phyloP scores from a whole-genome alignment of 2,888 invertebrate species.

The Synergus gifuensis region DNA sequence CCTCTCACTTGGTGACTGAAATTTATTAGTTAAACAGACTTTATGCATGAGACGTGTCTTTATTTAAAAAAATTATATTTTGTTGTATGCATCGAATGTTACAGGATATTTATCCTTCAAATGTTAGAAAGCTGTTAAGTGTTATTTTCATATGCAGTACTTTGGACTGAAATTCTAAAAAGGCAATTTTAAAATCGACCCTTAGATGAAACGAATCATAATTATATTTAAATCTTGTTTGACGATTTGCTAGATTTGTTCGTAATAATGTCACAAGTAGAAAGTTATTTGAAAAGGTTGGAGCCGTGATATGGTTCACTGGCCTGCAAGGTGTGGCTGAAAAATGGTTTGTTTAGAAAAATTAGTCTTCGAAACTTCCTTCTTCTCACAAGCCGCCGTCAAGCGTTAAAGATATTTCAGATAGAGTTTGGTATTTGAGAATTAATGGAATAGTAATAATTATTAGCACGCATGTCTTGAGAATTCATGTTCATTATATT shows the following conservation, averaged over 20 bases:
- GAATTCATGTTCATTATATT: background rate
- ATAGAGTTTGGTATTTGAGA: conserved; percentile 6
- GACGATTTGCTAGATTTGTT: conserved; percentile 8
- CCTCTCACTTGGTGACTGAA: background rate
- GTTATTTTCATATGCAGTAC: background rate
- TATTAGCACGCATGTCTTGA: background rate
- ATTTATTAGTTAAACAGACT: background rate
- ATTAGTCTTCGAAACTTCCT: conserved; percentile 53
- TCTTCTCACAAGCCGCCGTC: conserved; percentile 33
- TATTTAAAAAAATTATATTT: no score
- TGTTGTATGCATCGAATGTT: no score
- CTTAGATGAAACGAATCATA: background rate
- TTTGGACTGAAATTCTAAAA: background rate
- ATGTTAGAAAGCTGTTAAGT: no score
- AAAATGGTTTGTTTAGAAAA: conserved; percentile 56
- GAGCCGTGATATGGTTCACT: conserved; percentile 56
- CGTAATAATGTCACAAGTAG: conserved; percentile 43
- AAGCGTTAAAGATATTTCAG: background rate
- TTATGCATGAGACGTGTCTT: background rate
- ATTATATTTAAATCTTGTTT: background rate
- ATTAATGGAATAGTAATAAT: conserved; percentile 14
- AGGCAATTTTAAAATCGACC: background rate
- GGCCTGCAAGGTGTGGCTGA: conserved; percentile 57
- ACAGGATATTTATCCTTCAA: no score
- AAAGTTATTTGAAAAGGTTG: conserved; percentile 54